These are phyloP conservation scores for Deilephila porcellus DNA, from an alignment of 2,888 invertebrate species.

Conservation along the genomic window DNA sequence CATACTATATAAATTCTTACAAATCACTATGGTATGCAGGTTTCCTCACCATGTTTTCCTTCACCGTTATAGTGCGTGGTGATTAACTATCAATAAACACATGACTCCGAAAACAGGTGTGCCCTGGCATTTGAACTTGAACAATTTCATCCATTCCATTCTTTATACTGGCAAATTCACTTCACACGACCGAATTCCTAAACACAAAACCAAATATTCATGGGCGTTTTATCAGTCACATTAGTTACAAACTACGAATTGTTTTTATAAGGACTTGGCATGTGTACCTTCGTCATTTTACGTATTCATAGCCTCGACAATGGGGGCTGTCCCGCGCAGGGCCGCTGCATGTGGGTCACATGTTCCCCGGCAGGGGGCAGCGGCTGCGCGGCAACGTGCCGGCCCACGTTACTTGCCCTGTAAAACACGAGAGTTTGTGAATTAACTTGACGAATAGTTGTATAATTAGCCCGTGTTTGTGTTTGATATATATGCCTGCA, in stretches of 20 bases:
- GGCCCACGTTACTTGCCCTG: neutral
- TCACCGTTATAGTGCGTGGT: too few species aligned
- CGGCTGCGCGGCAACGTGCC: neutral
- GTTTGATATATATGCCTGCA: neutral
- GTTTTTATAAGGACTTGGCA: neutral
- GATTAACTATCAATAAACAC: too few species aligned
- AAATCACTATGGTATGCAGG: too few species aligned
- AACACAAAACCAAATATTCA: too few species aligned
- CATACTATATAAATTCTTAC: too few species aligned
- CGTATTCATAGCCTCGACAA: neutral
- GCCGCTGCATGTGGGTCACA: neutral
- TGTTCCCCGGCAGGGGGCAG: neutral
- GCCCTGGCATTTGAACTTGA: too few species aligned
- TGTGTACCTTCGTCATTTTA: constrained; percentile 14
- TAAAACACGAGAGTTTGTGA: neutral
- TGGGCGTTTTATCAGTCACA: neutral
- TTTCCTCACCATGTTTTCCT: too few species aligned
- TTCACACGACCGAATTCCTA: too few species aligned
- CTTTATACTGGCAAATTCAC: too few species aligned
- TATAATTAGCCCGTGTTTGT: neutral
- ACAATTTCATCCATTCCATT: too few species aligned
- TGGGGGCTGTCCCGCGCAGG: neutral
- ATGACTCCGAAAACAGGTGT: too few species aligned
- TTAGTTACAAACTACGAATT: neutral
- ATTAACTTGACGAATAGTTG: neutral